Percentiles rank a stretch among this genome's conserved stretches.
These are phyloP conservation scores for Trachelipus rathkii DNA, from an alignment of 1,140 invertebrate species.

Conservation along the genomic window DNA sequence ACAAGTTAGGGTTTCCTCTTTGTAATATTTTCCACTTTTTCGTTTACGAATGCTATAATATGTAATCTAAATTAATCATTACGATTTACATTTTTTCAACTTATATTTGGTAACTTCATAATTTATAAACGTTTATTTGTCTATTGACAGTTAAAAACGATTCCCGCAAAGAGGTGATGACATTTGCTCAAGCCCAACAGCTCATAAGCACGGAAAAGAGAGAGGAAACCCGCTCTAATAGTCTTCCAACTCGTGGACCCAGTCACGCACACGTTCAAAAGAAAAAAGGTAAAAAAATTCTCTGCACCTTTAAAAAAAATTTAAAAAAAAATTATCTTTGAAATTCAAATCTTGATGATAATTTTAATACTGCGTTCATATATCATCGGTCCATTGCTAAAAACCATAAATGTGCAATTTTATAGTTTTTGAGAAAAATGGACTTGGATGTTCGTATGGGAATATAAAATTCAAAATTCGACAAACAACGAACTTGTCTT, in stretches of 20 bases:
- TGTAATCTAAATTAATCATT: background rate
- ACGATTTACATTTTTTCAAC: background rate
- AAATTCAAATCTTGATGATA: background rate
- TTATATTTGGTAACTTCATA: background rate
- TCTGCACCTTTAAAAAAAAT: background rate
- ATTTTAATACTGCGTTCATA: no score
- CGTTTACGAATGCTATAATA: background rate
- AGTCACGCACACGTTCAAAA: background rate
- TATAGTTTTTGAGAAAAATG: no score
- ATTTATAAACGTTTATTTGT: background rate
- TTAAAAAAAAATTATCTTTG: background rate
- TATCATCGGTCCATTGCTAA: no score
- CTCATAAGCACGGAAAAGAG: background rate
- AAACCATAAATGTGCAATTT: no score
- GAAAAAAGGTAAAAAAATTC: background rate
- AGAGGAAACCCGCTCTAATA: background rate
- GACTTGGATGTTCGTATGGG: no score
- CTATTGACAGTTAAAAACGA: background rate
- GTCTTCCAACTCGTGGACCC: background rate
- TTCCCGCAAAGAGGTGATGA: background rate
- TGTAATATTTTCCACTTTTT: no score
- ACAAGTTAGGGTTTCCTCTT: background rate
- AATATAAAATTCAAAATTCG: no score
- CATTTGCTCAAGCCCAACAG: background rate
- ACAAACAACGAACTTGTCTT: no score